Evolutionary conservation across 2,113 vertebrate genomes (phyloP).

Genomic region (Cinclus mexicanus): DNA sequence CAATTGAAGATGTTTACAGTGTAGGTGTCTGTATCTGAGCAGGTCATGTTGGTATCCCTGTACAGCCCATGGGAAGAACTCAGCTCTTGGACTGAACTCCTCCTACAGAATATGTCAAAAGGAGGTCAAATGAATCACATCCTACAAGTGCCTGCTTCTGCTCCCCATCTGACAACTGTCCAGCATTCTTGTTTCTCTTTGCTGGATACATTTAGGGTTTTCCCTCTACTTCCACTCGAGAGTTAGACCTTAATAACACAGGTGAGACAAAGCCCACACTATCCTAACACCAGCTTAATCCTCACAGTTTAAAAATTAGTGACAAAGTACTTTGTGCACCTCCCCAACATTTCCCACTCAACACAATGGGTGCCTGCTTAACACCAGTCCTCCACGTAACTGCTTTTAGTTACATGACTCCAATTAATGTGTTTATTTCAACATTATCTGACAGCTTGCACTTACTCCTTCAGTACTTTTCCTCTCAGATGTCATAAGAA

Average conservation of each 20-base stretch:
- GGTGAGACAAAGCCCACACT: background rate
- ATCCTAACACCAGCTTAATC: background rate
- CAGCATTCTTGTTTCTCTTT: background rate
- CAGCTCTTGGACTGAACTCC: background rate
- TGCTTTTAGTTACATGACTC: background rate
- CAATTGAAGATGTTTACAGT: conserved; percentile 41
- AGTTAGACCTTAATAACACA: background rate
- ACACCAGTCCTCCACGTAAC: background rate
- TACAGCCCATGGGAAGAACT: background rate
- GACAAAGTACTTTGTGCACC: background rate
- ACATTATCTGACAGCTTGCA: background rate
- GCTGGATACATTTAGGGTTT: background rate
- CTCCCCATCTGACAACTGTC: background rate
- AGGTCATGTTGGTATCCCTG: conserved; percentile 19
- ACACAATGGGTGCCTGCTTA: background rate
- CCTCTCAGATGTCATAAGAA: background rate
- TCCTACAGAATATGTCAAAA: background rate
- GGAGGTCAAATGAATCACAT: conserved; percentile 36
- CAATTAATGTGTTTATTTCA: background rate
- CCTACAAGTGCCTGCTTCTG: background rate
- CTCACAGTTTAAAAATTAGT: background rate
- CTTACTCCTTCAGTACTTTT: background rate
- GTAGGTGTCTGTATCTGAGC: conserved; percentile 30
- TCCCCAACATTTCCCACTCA: background rate
- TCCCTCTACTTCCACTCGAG: background rate